Base-by-base conservation (phyloP, 37 sponge, comb jelly and placozoan species). In the Chondrilla cf. caribensis region DNA sequence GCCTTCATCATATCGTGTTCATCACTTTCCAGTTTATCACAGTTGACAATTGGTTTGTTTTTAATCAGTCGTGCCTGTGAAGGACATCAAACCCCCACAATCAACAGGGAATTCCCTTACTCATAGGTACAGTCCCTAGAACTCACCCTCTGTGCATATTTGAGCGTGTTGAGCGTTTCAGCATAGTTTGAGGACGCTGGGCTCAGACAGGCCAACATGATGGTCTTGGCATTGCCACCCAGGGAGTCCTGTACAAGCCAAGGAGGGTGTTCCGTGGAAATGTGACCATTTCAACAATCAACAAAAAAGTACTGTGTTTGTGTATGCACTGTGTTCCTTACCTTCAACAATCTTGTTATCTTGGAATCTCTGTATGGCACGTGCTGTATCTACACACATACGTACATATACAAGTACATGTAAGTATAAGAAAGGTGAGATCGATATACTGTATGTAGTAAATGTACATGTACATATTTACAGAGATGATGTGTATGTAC, bases 111-210 rank as follows among this genome's bases (percentile, higher is more conserved):
- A n/a, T n/a, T n/a, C n/a, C n/a, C n/a, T n/a, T n/a, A n/a, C n/a
- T n/a, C n/a, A n/a, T n/a, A n/a, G n/a, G n/a, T n/a, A n/a, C n/a
- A n/a, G n/a, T n/a, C n/a, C n/a, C n/a, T n/a, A n/a, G n/a, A n/a
- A 76, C 82, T 82, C 35, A 92, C 93, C 51, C 95, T 79, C 58
- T 95, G 92, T 2, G 95, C 95, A 78, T 95, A 95, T 36, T 95
- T 95, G 22, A 95, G 79, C 18, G 95, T 58, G 86, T 95, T 95
- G 77, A 95, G 90, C 2, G 83, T 89, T 66, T 95, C 95, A 38
- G 87, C 90, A 78, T 91, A 86, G 79, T 86, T 85, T 35, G 51
- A 41, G 8, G 80, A 44, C 0, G 92, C 84, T 18, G 95, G 95
- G 42, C 84, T 83, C 29, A 90, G 58, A 43, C 91, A 90, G n/a